A percentile compares a stretch with the other conserved stretches of the same genome.
Evolutionary conservation across 1,140 invertebrate genomes (phyloP).

Genomic region (Bombus pascuorum): DNA sequence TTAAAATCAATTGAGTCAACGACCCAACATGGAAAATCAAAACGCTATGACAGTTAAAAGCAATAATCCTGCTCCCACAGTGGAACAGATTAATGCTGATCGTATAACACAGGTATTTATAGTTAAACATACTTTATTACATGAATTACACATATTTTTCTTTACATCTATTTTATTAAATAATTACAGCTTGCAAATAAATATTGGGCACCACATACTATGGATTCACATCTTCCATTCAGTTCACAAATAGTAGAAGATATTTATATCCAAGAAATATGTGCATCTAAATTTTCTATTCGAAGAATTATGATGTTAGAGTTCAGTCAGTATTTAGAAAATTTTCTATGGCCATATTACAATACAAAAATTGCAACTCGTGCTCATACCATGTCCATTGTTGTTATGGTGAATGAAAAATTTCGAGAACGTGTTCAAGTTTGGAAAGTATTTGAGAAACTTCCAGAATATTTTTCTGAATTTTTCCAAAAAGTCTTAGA

Average conservation of each 20-base stretch:
- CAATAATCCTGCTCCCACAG: constrained; percentile 87
- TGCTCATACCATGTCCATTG: constrained; percentile 96
- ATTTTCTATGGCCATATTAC: constrained; percentile 99
- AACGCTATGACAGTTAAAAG: constrained; percentile 75
- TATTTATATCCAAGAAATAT: constrained; percentile 92
- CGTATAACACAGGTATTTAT: constrained; percentile 88
- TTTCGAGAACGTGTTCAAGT: constrained; percentile 97
- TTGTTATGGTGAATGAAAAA: constrained; percentile 99
- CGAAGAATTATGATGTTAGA: constrained; percentile 97
- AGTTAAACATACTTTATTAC: not conserved
- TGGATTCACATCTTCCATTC: constrained; percentile 87
- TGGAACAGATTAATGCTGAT: constrained; percentile 93
- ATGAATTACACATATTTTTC: not conserved
- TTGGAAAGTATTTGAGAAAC: constrained; percentile 95
- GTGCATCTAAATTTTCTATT: constrained; percentile 90
- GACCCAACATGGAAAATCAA: constrained; percentile 72
- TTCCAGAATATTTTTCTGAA: constrained; percentile 90
- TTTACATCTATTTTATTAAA: constrained; percentile 20
- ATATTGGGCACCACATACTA: constrained; percentile 93
- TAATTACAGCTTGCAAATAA: constrained; percentile 89
- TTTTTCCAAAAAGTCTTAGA: constrained; percentile 95
- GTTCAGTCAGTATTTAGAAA: constrained; percentile 98
- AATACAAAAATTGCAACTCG: constrained; percentile 86
- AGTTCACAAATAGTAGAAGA: constrained; percentile 90
- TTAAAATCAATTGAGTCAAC: not conserved